phyloP scores from a whole-genome alignment of 1,140 invertebrate species.

The Kradibia gibbosae region DNA sequence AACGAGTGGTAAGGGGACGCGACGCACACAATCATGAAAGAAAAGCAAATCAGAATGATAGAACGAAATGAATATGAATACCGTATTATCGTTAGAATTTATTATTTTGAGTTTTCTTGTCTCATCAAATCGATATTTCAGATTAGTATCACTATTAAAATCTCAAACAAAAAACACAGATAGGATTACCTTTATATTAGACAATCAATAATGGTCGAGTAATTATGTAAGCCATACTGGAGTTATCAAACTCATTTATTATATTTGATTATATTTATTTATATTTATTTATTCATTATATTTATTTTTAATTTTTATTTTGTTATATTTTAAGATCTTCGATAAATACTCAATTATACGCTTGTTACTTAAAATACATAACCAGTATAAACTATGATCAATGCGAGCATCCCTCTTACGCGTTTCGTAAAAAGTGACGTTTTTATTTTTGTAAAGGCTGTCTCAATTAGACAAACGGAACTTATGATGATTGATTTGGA shows the following conservation, averaged over 20 bases:
- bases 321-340: not conserved
- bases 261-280: too few species aligned
- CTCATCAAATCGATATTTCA: not conserved
- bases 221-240: not conserved
- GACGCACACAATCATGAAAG: not conserved
- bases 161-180: not conserved
- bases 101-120: not conserved
- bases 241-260: too few species aligned
- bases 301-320: slow-evolving; percentile 9
- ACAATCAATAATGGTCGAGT: not conserved
- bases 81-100: not conserved
- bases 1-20: not conserved
- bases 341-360: slow-evolving; percentile 14
- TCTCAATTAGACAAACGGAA: not conserved
- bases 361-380: slow-evolving; percentile 2
- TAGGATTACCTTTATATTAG: not conserved
- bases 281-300: too few species aligned
- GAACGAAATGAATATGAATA: not conserved
- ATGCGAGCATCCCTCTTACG: slow-evolving; percentile 1
- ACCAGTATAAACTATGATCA: not conserved
- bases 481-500: not conserved
- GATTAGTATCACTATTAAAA: too few species aligned
- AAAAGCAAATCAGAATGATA: not conserved
- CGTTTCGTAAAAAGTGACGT: not conserved
- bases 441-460: not conserved